A percentile compares a stretch with the other conserved stretches of the same genome.
Conservation (phyloP, 2,113 vertebrate genomes). For the Mirounga angustirostris region DNA sequence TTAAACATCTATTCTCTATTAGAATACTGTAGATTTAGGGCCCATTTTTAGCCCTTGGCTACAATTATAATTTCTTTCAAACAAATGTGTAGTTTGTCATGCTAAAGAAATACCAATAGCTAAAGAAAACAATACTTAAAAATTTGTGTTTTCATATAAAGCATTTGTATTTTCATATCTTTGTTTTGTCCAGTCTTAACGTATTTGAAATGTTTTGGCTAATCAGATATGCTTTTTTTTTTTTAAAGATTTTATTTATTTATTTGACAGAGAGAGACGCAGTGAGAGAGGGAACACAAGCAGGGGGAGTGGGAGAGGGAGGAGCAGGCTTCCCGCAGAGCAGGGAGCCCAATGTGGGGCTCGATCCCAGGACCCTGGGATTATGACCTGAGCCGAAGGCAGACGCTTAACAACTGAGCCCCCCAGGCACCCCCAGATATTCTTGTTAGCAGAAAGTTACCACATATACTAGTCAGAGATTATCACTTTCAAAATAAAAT, state of each 20-base stretch:
- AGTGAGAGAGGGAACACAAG: too few relatives aligned
- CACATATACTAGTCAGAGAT: neutral
- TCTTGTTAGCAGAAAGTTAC: constrained; percentile 20
- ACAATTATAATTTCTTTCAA: neutral
- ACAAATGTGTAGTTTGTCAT: neutral
- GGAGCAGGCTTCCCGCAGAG: too few relatives aligned
- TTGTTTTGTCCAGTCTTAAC: neutral
- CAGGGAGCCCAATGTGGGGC: too few relatives aligned
- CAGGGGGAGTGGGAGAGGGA: too few relatives aligned
- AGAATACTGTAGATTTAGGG: neutral
- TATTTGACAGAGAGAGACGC: too few relatives aligned
- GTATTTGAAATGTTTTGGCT: constrained; percentile 27
- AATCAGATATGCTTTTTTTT: neutral
- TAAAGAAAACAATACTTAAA: constrained; percentile 11
- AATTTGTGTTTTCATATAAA: neutral
- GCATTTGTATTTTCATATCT: neutral
- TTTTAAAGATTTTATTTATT: too few relatives aligned
- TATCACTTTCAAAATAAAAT: constrained; percentile 48
- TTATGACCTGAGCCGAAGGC: too few relatives aligned
- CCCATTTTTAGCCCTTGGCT: constrained; percentile 26
- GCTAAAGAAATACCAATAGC: constrained; percentile 20
- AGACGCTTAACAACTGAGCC: too few relatives aligned
- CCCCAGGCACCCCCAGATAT: neutral
- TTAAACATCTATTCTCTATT: neutral
- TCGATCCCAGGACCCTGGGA: too few relatives aligned